Evolutionary conservation across 2,113 vertebrate species (phyloP).

Genomic region (Siniperca knerii): DNA sequence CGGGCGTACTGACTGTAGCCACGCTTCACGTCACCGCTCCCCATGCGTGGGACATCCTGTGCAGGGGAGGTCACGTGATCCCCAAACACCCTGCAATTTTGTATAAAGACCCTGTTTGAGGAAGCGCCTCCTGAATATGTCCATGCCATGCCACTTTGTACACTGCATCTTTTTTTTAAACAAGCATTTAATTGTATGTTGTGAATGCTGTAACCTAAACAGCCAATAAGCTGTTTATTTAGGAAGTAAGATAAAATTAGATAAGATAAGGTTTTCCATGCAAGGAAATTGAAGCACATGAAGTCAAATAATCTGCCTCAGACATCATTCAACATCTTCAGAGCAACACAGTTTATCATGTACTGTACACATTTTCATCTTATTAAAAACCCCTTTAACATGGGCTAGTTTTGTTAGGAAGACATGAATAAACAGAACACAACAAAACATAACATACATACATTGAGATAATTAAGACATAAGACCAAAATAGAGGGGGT

Average conservation of each 20-base stretch:
- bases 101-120: slow-evolving; percentile 16
- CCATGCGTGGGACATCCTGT: slow-evolving; percentile 61
- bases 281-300: not conserved
- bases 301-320: not conserved
- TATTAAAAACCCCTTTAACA: not conserved
- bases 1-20: slow-evolving; percentile 5
- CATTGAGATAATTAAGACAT: not conserved
- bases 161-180: not conserved
- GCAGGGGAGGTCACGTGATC: slow-evolving; percentile 73
- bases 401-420: not conserved
- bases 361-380: not conserved
- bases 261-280: not conserved
- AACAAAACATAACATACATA: not conserved
- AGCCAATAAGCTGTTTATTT: not conserved
- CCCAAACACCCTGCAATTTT: slow-evolving; percentile 26
- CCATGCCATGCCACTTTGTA: not conserved
- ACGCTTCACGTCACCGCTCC: slow-evolving; percentile 35
- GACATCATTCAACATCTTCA: not conserved
- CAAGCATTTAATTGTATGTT: not conserved
- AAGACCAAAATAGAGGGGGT: not conserved
- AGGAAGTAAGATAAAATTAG: not conserved
- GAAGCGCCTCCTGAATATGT: not conserved
- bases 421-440: not conserved
- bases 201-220: not conserved
- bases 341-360: not conserved